Evolutionary conservation across 2,888 invertebrate species (phyloP).

Genomic region (Lacanobia oleracea): DNA sequence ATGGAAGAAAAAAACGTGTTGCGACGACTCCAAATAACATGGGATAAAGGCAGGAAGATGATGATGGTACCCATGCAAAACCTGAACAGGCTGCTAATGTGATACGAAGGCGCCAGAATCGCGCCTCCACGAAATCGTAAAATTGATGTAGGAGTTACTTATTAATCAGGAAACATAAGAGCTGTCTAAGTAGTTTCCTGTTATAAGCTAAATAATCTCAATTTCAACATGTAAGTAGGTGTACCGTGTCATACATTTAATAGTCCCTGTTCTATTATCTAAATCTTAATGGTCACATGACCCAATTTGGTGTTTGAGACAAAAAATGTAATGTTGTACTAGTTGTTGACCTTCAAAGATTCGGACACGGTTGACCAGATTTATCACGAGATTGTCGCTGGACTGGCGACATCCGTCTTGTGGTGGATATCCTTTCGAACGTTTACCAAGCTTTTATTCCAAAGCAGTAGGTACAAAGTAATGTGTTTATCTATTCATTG

Average conservation of each 20-base stretch:
- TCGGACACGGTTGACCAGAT: constrained; percentile 21
- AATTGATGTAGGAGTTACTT: not conserved
- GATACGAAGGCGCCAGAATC: too few relatives aligned
- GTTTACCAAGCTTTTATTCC: too few relatives aligned
- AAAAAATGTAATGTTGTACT: constrained; percentile 27
- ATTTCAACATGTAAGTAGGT: constrained; percentile 27
- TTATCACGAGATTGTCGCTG: constrained; percentile 14
- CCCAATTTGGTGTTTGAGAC: constrained; percentile 26
- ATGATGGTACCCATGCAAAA: too few relatives aligned
- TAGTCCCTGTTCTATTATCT: constrained; percentile 30
- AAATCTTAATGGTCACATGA: constrained; percentile 31
- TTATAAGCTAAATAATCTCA: constrained; percentile 5
- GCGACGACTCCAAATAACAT: too few relatives aligned
- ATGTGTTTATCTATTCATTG: too few relatives aligned
- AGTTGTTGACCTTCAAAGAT: constrained; percentile 41
- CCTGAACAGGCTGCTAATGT: too few relatives aligned
- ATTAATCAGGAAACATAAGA: constrained; percentile 28
- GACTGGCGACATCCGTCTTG: constrained; percentile 19
- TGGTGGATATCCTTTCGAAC: constrained; percentile 2
- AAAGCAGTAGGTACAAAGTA: too few relatives aligned
- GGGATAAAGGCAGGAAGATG: too few relatives aligned
- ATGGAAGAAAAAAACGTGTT: too few relatives aligned
- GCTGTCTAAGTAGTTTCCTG: not conserved
- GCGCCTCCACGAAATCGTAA: not conserved
- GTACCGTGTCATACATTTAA: constrained; percentile 29